phyloP scores from a whole-genome alignment of 2,113 vertebrate species.

The Egretta garzetta region DNA sequence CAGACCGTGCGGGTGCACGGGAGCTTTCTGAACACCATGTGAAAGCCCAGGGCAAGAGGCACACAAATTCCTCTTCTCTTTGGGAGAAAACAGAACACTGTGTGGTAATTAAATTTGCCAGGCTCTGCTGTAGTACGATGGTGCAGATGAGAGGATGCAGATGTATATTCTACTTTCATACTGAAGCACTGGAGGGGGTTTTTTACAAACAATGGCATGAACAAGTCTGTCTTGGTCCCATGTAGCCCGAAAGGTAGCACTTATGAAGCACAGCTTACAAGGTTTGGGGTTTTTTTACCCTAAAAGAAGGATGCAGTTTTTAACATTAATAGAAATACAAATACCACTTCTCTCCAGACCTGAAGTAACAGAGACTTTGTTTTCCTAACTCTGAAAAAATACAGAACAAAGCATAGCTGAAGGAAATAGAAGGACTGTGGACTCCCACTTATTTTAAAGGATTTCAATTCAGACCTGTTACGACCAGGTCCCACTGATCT shows the following conservation, averaged over 20 bases:
- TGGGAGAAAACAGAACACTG: not conserved
- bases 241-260: not conserved
- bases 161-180: not conserved
- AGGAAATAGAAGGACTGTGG: not conserved
- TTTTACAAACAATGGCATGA: not conserved
- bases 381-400: not conserved
- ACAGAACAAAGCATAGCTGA: not conserved
- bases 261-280: not conserved
- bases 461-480: not conserved
- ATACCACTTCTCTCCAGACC: not conserved
- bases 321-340: not conserved
- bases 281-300: not conserved
- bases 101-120: conserved; percentile 29
- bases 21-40: not conserved
- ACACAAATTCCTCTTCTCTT: conserved; percentile 18
- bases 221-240: not conserved
- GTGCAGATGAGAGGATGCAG: not conserved
- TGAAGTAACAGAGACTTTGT: not conserved
- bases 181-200: not conserved
- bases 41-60: conserved; percentile 43
- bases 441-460: not conserved
- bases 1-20: not conserved
- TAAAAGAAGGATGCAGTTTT: not conserved
- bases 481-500: not conserved
- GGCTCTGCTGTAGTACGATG: not conserved